A percentile compares a stretch with the other conserved stretches of the same genome.
phyloP scores from a whole-genome alignment of 2,888 invertebrate genomes.

The Octodonta nipae region DNA sequence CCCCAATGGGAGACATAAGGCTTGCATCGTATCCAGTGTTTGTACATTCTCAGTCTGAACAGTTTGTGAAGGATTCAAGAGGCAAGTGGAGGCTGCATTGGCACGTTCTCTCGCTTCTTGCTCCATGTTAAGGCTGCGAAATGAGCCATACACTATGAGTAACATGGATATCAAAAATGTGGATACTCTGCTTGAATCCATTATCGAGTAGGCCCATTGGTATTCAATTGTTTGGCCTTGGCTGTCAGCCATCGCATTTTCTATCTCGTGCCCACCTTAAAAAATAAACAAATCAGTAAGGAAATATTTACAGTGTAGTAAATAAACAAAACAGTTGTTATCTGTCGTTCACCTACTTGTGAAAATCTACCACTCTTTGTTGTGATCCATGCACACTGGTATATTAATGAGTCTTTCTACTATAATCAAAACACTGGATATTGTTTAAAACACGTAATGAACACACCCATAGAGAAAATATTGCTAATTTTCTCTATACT shows the following conservation, averaged over 20 bases:
- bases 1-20: conserved; percentile 86
- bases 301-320: no score
- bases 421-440: no score
- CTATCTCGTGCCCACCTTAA: no score
- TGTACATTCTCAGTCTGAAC: conserved; percentile 48
- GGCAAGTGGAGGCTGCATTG: conserved; percentile 33
- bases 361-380: no score
- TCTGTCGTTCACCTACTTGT: no score
- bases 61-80: conserved; percentile 30
- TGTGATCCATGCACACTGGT: no score
- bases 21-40: conserved; percentile 93
- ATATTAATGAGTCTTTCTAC: no score
- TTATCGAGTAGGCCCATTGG: conserved; percentile 86
- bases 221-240: conserved; percentile 40
- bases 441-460: no score
- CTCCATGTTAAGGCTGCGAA: conserved; percentile 91
- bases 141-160: conserved; percentile 93
- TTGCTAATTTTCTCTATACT: no score
- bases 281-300: no score
- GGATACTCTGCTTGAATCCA: conserved; percentile 93
- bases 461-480: no score
- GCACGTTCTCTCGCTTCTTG: conserved; percentile 72
- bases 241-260: conserved; percentile 26
- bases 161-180: conserved; percentile 95
- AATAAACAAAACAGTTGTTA: no score